A percentile compares a stretch with the other conserved stretches of the same genome.
phyloP scores from a whole-genome alignment of 2,888 invertebrate species.

The Cantharis nigra region DNA sequence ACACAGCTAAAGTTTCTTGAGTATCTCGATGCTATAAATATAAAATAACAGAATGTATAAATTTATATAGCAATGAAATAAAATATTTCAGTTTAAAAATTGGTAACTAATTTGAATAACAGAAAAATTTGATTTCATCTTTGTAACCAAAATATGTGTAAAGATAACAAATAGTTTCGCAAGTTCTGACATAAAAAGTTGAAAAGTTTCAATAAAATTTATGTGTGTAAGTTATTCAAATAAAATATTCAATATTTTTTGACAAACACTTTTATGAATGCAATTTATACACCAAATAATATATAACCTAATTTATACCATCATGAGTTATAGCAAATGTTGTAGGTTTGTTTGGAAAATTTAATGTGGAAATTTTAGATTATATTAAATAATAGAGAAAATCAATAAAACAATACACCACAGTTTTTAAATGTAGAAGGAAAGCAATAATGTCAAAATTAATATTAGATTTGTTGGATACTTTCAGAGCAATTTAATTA shows the following conservation, averaged over 20 bases:
- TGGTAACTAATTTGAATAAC: background rate
- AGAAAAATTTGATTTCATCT: background rate
- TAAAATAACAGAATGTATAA: background rate
- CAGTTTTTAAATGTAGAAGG: background rate
- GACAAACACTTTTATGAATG: background rate
- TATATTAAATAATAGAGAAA: background rate
- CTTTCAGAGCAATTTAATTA: background rate
- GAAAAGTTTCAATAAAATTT: background rate
- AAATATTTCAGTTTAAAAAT: background rate
- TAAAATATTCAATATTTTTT: background rate
- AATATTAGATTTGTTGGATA: background rate
- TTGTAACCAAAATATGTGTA: background rate
- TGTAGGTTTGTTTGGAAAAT: background rate
- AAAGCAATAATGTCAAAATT: background rate
- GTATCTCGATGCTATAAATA: conserved; percentile 88
- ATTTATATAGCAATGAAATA: background rate
- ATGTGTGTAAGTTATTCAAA: background rate
- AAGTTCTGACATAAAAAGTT: background rate
- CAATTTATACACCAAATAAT: background rate
- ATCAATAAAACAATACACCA: background rate
- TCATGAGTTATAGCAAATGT: too few species aligned
- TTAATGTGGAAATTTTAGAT: background rate
- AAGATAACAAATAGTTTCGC: background rate
- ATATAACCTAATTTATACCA: background rate
- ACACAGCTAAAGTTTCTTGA: conserved; percentile 96